Conservation (phyloP, 2,113 vertebrate genomes). For the Rhabdomys dilectus region DNA sequence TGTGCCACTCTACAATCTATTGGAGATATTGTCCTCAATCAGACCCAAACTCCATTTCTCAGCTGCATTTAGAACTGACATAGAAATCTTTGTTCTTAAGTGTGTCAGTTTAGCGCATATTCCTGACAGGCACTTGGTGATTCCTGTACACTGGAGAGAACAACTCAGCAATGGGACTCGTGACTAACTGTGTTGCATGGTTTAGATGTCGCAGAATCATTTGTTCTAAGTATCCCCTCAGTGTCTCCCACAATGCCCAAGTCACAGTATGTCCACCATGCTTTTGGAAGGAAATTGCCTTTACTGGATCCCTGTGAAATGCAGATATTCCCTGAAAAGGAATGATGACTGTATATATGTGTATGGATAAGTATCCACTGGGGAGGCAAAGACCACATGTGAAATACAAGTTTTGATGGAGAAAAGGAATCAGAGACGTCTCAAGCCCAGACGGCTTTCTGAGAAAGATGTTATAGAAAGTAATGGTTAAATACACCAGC, state of each 20-base stretch:
- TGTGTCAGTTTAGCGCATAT: not conserved
- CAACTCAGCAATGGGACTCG: not conserved
- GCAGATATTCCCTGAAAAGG: not conserved
- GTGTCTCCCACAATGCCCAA: not conserved
- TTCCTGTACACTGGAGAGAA: not conserved
- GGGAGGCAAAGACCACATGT: not conserved
- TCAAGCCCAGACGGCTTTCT: not conserved
- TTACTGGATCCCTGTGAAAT: not conserved
- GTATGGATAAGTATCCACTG: not conserved
- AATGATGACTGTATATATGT: not conserved
- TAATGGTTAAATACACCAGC: too few species aligned
- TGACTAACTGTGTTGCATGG: not conserved
- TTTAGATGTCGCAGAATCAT: not conserved
- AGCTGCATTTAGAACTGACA: conserved; percentile 50
- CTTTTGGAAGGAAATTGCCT: not conserved
- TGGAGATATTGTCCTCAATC: conserved; percentile 32
- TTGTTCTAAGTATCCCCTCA: not conserved
- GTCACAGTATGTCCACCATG: not conserved
- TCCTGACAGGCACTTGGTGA: not conserved
- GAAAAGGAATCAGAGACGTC: not conserved
- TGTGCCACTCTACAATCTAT: not conserved
- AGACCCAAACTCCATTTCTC: not conserved
- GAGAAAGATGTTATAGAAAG: not conserved
- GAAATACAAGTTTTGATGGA: conserved; percentile 1
- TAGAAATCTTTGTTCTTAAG: conserved; percentile 2